These are phyloP conservation scores for Phania funesta DNA, from an alignment of 2,888 invertebrate species.

Conservation along the genomic window DNA sequence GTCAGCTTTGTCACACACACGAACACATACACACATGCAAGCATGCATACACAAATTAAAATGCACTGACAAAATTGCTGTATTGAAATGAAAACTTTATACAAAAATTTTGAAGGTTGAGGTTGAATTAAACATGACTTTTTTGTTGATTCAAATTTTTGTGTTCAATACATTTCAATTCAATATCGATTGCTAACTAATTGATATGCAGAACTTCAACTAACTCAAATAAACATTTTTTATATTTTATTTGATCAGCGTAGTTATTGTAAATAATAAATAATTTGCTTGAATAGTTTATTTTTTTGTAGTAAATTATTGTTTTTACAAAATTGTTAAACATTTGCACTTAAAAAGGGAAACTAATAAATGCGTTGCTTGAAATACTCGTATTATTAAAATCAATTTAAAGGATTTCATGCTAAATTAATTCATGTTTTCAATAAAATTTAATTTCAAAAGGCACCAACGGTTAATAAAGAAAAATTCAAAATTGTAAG, in stretches of 20 bases:
- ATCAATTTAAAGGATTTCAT: no score
- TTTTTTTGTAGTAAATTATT: no score
- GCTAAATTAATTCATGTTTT: no score
- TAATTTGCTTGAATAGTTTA: no score
- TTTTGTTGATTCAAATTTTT: conserved; percentile 16
- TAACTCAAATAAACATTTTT: neutral
- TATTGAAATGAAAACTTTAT: conserved; percentile 2
- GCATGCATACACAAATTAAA: neutral
- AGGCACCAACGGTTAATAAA: conserved; percentile 1
- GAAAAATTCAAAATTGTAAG: conserved; percentile 4
- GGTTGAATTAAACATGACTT: conserved; percentile 34
- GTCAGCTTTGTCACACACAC: neutral
- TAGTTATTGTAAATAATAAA: no score
- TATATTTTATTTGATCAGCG: no score
- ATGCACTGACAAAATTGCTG: conserved; percentile 18
- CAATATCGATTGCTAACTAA: conserved; percentile 42
- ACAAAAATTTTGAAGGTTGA: conserved; percentile 57
- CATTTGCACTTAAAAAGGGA: no score
- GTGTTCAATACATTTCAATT: conserved; percentile 26
- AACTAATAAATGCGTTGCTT: conserved; percentile 49
- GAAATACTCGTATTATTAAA: no score
- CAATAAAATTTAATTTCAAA: conserved; percentile 2
- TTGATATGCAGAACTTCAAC: conserved; percentile 46
- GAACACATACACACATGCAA: neutral
- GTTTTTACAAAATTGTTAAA: no score